phyloP scores from a whole-genome alignment of 2,113 vertebrate species.

The Perca fluviatilis region DNA sequence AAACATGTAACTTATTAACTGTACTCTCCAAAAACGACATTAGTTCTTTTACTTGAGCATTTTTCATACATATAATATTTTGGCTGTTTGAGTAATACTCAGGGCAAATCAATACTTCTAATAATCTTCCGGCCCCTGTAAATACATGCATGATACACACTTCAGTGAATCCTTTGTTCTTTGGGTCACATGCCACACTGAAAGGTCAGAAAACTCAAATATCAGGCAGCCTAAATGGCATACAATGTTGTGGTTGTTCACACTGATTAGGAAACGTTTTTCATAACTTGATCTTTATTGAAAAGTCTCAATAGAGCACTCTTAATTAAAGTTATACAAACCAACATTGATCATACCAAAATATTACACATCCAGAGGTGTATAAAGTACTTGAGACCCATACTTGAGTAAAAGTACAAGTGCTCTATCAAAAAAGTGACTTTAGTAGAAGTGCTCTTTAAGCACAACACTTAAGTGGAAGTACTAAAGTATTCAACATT shows the following conservation, averaged over 20 bases:
- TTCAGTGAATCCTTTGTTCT: constrained; percentile 42
- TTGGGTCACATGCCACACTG: constrained; percentile 3
- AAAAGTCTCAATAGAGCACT: not conserved
- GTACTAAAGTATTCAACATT: no score
- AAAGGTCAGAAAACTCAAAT: not conserved
- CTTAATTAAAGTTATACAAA: constrained; percentile 35
- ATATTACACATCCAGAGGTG: not conserved
- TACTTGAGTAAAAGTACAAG: no score
- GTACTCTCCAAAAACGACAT: not conserved
- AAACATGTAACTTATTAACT: not conserved
- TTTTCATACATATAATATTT: not conserved
- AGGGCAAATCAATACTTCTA: not conserved
- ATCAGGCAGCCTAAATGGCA: not conserved
- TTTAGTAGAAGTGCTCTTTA: no score
- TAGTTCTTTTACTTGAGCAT: not conserved
- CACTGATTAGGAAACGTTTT: not conserved
- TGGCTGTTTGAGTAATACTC: not conserved
- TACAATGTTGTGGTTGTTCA: not conserved
- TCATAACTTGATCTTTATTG: constrained; percentile 32
- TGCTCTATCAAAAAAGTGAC: no score
- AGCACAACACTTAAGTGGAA: no score
- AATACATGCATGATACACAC: not conserved
- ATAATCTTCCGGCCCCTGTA: not conserved
- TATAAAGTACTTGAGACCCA: no score
- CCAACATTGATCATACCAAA: not conserved